These are phyloP conservation scores for Trachymyrmex cornetzi DNA, from an alignment of 1,140 invertebrate species.

Conservation along the genomic window DNA sequence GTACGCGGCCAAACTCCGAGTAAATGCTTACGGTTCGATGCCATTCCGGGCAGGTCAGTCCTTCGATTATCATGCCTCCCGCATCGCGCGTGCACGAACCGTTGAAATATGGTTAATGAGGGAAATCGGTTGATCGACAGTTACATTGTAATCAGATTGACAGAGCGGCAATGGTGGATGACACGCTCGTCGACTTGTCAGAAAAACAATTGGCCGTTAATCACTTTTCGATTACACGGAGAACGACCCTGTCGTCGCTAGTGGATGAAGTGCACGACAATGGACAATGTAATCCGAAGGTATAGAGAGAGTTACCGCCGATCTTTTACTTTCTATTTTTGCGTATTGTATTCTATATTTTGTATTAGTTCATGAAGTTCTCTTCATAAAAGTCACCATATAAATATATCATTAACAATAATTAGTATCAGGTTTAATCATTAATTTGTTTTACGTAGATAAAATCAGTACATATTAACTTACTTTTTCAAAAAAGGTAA, in stretches of 20 bases:
- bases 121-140: constrained; percentile 58
- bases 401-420: background rate
- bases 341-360: background rate
- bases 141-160: constrained; percentile 70
- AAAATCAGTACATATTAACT: too few species aligned
- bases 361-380: background rate
- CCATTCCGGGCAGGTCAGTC: constrained; percentile 43
- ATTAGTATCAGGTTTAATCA: background rate
- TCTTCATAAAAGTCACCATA: background rate
- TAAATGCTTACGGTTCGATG: constrained; percentile 25
- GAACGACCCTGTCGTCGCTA: constrained; percentile 42
- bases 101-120: constrained; percentile 49
- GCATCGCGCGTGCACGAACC: constrained; percentile 32
- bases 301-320: background rate
- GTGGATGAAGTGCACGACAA: constrained; percentile 26
- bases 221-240: constrained; percentile 61
- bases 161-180: constrained; percentile 12
- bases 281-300: constrained; percentile 39
- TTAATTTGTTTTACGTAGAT: background rate
- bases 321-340: constrained; percentile 42
- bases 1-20: background rate
- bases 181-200: constrained; percentile 33
- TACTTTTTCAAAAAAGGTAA: too few species aligned
- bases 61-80: constrained; percentile 51
- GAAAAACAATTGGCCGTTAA: constrained; percentile 68